Evolutionary conservation across 2,113 vertebrate genomes (phyloP).

Genomic region (Glaucidium brasilianum): DNA sequence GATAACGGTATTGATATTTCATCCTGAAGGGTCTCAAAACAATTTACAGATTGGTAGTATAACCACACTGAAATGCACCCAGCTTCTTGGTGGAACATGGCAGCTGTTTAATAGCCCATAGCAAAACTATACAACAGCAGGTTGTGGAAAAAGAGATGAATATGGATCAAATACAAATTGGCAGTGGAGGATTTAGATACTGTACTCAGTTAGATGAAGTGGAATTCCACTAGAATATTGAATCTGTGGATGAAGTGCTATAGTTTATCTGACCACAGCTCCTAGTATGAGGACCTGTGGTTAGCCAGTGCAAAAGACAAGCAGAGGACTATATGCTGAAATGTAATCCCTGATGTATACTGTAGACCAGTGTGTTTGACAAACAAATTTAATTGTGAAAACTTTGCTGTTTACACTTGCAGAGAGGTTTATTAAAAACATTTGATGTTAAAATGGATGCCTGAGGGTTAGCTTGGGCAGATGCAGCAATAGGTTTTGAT

Average conservation of each 20-base stretch:
- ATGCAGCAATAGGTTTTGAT: neutral
- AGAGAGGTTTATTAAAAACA: neutral
- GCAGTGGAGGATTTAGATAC: constrained; percentile 23
- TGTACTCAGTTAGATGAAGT: neutral
- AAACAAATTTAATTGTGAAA: neutral
- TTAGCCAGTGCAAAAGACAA: neutral
- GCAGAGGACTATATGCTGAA: neutral
- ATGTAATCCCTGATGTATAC: neutral
- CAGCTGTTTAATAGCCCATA: constrained; percentile 65
- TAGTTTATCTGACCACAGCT: neutral
- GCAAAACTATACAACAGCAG: constrained; percentile 52
- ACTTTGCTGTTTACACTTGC: neutral
- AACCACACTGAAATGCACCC: constrained; percentile 13
- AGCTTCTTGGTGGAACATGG: constrained; percentile 48
- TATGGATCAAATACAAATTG: constrained; percentile 56
- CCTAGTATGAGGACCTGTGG: neutral
- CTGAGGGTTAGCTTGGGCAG: neutral
- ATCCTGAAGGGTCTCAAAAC: constrained; percentile 58
- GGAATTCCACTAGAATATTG: neutral
- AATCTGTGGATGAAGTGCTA: neutral
- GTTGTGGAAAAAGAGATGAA: constrained; percentile 21
- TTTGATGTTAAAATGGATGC: neutral
- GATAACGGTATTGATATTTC: constrained; percentile 58
- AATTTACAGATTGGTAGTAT: constrained; percentile 40
- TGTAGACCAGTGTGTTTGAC: neutral